Evolutionary conservation across 2,797 vertebrate genomes (phyloP).

Genomic region (Danio kyathit): DNA sequence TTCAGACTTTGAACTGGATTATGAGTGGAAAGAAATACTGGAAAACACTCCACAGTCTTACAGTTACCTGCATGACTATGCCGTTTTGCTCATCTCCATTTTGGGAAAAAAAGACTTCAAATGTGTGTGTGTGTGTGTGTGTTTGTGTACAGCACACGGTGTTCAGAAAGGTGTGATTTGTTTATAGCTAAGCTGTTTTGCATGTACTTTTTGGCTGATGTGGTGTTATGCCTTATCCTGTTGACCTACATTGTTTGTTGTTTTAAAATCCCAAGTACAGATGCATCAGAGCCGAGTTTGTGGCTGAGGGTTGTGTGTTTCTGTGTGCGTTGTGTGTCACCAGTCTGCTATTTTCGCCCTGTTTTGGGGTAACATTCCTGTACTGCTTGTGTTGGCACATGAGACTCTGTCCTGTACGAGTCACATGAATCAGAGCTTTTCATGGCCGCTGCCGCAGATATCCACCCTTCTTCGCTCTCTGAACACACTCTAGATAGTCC

Average conservation of each 20-base stretch:
- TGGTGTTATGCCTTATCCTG: conserved; percentile 3
- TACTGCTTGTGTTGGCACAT: conserved; percentile 84
- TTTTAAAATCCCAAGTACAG: conserved; percentile 11
- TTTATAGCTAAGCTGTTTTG: conserved; percentile 19
- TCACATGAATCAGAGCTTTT: conserved; percentile 86
- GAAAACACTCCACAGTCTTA: conserved; percentile 6
- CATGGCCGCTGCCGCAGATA: conserved; percentile 79
- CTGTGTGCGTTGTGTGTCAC: conserved; percentile 62
- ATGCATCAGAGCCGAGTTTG: conserved; percentile 24
- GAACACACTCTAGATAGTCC: conserved; percentile 46
- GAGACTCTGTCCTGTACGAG: conserved; percentile 71
- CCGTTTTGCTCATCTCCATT: conserved; percentile 19
- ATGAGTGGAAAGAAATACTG: background rate
- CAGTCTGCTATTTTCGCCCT: conserved; percentile 76
- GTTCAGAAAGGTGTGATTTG: conserved; percentile 24
- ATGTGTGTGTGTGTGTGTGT: background rate
- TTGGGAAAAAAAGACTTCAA: background rate
- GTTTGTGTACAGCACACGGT: conserved; percentile 3
- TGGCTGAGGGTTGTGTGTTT: conserved; percentile 39
- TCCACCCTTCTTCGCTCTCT: conserved; percentile 41
- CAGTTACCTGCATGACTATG: background rate
- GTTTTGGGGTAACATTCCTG: conserved; percentile 78
- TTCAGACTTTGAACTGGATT: conserved; percentile 20
- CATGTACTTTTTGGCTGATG: background rate
- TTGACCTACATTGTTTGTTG: conserved; percentile 17